Conservation (phyloP, 2,113 vertebrate species). For the Eptesicus fuscus region DNA sequence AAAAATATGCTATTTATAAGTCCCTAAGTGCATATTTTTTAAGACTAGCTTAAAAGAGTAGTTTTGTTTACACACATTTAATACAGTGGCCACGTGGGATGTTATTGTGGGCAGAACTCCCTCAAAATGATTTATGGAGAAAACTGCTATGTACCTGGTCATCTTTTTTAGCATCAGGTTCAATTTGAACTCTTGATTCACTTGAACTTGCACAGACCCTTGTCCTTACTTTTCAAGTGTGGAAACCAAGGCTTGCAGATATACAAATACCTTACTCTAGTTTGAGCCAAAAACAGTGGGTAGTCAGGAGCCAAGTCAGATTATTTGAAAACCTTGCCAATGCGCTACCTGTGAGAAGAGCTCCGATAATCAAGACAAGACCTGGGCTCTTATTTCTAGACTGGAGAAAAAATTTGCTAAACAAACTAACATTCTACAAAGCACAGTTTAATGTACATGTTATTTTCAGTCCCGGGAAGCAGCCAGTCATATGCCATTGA, state of each 20-base stretch:
- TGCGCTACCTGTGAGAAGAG: neutral
- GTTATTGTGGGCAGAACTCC: slow-evolving; percentile 28
- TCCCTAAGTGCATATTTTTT: slow-evolving; percentile 63
- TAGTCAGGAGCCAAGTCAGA: neutral
- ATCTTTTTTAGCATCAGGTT: slow-evolving; percentile 30
- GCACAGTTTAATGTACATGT: neutral
- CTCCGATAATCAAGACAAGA: neutral
- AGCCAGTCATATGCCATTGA: neutral
- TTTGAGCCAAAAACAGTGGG: neutral
- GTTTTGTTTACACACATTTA: slow-evolving; percentile 57
- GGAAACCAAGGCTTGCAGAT: neutral
- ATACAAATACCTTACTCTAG: neutral
- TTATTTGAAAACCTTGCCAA: neutral
- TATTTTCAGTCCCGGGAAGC: neutral
- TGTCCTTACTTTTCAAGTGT: neutral
- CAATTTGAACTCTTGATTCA: slow-evolving; percentile 23
- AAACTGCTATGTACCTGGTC: slow-evolving; percentile 13
- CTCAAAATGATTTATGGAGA: slow-evolving; percentile 52
- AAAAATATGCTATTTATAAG: slow-evolving; percentile 63
- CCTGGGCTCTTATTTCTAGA: neutral
- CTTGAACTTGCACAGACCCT: slow-evolving; percentile 22
- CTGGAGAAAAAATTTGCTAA: neutral
- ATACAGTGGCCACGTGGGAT: slow-evolving; percentile 24
- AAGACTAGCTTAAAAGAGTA: slow-evolving; percentile 33
- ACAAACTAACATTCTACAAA: slow-evolving; percentile 3